Conservation (phyloP, 2,888 invertebrate species). For the Priocnemis perturbator region DNA sequence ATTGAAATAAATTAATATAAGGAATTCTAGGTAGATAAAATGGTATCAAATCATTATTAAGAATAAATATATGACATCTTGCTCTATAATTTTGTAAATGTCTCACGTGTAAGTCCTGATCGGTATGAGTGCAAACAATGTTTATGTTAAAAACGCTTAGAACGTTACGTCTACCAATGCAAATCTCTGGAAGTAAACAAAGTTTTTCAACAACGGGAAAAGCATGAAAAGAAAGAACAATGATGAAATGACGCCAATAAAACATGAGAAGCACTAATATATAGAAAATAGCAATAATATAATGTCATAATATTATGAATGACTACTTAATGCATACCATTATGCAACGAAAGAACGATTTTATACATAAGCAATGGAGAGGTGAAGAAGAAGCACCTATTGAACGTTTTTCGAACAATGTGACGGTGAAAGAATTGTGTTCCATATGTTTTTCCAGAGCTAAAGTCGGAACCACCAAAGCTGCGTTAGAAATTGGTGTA, state of each 20-base stretch:
- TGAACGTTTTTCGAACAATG: slow-evolving; percentile 37
- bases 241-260: background rate
- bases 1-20: too few relatives aligned
- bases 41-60: too few relatives aligned
- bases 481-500: too few relatives aligned
- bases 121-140: background rate
- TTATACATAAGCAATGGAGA: slow-evolving; percentile 48
- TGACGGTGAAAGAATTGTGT: slow-evolving; percentile 23
- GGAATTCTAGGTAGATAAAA: too few relatives aligned
- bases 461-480: too few relatives aligned
- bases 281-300: slow-evolving; percentile 48
- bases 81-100: background rate
- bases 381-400: slow-evolving; percentile 53
- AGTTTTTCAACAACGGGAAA: background rate
- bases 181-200: slow-evolving; percentile 3
- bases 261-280: slow-evolving; percentile 37
- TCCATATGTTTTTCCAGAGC: slow-evolving; percentile 9
- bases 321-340: slow-evolving; percentile 41
- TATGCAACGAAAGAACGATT: slow-evolving; percentile 55
- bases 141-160: background rate
- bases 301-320: slow-evolving; percentile 46
- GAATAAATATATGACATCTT: background rate
- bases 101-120: background rate
- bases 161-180: background rate
- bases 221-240: background rate